Evolutionary conservation across 2,797 vertebrate species (phyloP).

Genomic region (Darevskia nairensis): DNA sequence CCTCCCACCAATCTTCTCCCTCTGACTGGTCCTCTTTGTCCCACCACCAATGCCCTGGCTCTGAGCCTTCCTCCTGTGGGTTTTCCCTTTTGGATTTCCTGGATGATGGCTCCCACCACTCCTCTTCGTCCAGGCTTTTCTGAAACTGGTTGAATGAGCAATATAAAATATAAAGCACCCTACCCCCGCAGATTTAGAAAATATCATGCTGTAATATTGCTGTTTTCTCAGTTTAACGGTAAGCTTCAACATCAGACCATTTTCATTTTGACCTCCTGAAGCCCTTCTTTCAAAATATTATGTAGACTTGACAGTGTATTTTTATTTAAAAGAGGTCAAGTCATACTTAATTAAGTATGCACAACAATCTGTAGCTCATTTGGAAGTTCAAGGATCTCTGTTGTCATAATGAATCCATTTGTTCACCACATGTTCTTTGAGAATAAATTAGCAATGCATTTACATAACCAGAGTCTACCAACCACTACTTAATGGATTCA

Average conservation of each 20-base stretch:
- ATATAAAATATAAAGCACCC: neutral
- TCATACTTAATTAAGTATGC: neutral
- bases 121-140: no score
- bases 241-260: neutral
- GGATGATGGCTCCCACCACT: no score
- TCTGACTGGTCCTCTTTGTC: no score
- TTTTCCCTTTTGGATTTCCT: no score
- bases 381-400: constrained; percentile 11
- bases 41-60: no score
- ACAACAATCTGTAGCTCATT: neutral
- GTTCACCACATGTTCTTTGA: neutral
- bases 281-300: constrained; percentile 11
- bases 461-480: neutral
- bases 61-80: no score
- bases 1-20: no score
- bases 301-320: neutral
- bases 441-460: neutral
- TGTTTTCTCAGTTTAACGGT: no score
- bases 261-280: neutral
- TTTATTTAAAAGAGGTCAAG: neutral
- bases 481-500: neutral
- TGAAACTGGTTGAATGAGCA: neutral
- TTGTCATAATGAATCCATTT: constrained; percentile 10
- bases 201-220: no score
- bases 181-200: neutral